A percentile compares a stretch with the other conserved stretches of the same genome.
Conservation (phyloP, 2,113 vertebrate genomes). For the Craseonycteris thonglongyai region DNA sequence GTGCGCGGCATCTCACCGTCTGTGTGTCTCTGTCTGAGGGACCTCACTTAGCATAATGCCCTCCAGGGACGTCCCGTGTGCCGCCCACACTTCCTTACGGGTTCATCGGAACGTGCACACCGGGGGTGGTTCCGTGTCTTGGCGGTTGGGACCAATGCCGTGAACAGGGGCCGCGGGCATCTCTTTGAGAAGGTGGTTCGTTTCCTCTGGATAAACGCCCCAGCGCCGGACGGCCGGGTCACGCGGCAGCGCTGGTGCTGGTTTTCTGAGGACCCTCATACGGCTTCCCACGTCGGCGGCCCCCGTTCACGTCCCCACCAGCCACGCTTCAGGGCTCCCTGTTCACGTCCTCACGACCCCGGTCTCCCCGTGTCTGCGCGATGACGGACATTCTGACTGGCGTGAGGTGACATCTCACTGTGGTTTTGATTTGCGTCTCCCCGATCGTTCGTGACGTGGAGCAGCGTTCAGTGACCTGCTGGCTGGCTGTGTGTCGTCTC, state of each 20-base stretch:
- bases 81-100: too few relatives aligned
- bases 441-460: too few relatives aligned
- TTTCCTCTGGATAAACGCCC: not conserved
- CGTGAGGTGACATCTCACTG: not conserved
- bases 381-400: not conserved
- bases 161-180: not conserved
- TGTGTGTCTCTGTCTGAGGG: not conserved
- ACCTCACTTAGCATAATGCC: not conserved
- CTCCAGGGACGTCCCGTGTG: rapidly evolving
- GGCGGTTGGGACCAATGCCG: not conserved
- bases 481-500: not conserved
- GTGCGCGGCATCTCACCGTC: rapidly evolving
- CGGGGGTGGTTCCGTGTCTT: not conserved
- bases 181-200: not conserved
- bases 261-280: not conserved
- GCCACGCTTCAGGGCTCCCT: not conserved
- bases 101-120: too few relatives aligned
- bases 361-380: rapidly evolving
- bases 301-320: not conserved
- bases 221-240: not conserved
- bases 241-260: rapidly evolving
- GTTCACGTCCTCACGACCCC: not conserved
- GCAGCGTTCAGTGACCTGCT: not conserved
- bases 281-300: not conserved
- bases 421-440: not conserved